Conservation (phyloP, 2,113 vertebrate species). For the Sceloporus undulatus region DNA sequence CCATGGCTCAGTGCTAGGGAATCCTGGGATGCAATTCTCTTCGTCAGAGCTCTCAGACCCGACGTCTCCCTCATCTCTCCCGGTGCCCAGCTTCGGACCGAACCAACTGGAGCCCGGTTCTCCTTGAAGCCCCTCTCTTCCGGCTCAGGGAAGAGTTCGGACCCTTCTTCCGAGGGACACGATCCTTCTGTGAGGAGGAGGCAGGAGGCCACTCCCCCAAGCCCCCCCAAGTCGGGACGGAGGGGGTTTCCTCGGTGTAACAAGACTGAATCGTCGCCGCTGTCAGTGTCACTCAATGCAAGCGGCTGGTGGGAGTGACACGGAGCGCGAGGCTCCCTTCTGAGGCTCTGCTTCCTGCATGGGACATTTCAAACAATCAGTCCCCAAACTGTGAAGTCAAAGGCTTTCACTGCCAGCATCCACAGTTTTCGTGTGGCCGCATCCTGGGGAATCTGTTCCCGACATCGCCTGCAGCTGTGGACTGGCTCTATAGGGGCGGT, state of each 20-base stretch:
- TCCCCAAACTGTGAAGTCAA: neutral
- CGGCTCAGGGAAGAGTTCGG: neutral
- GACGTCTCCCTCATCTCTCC: accelerated
- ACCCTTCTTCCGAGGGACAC: neutral
- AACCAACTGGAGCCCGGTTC: neutral
- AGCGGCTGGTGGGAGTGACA: neutral
- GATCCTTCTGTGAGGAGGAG: too few relatives aligned
- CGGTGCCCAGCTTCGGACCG: too few relatives aligned
- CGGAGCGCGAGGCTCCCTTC: neutral
- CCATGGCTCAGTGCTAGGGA: too few relatives aligned
- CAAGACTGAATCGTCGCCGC: neutral
- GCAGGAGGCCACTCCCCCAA: neutral
- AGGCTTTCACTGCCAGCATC: too few relatives aligned
- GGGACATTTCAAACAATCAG: neutral
- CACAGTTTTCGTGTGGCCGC: too few relatives aligned
- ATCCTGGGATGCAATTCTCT: too few relatives aligned
- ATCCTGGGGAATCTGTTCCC: too few relatives aligned
- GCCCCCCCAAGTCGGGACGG: neutral
- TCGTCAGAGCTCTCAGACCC: neutral
- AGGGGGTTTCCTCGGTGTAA: neutral
- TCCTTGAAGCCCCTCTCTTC: neutral
- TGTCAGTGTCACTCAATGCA: neutral
- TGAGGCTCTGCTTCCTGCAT: neutral
- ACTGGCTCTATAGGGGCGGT: too few relatives aligned
- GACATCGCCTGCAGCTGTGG: too few relatives aligned